A percentile compares a stretch with the other conserved stretches of the same genome.
Evolutionary conservation across 1,140 invertebrate species (phyloP).

Genomic region (Thaumetopoea pityocampa): DNA sequence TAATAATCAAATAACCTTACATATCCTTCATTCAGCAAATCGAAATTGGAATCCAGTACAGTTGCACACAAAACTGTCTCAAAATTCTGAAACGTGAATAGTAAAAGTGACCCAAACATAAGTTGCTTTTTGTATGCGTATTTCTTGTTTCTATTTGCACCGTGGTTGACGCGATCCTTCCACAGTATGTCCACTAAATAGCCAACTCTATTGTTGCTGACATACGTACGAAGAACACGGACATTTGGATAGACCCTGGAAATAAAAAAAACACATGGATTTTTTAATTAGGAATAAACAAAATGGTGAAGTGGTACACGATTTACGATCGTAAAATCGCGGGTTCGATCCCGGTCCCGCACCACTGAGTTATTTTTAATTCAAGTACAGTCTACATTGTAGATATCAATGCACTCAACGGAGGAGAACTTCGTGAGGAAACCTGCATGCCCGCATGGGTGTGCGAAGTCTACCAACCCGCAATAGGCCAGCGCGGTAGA

Average conservation of each 20-base stretch:
- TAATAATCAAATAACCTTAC: slow-evolving; percentile 35
- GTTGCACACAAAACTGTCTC: slow-evolving; percentile 82
- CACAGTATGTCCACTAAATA: slow-evolving; percentile 53
- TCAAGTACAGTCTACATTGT: no score
- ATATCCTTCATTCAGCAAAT: slow-evolving; percentile 57
- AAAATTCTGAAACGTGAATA: slow-evolving; percentile 83
- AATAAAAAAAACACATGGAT: slow-evolving; percentile 17
- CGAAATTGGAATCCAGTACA: slow-evolving; percentile 77
- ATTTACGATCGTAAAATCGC: no score
- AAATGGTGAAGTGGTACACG: no score
- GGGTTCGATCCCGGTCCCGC: no score
- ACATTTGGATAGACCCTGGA: slow-evolving; percentile 59
- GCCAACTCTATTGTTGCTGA: slow-evolving; percentile 51
- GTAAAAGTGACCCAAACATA: slow-evolving; percentile 83
- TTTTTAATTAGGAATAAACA: no score
- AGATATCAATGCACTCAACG: no score
- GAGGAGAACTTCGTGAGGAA: no score
- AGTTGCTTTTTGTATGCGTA: slow-evolving; percentile 72
- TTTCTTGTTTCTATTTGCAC: slow-evolving; percentile 32
- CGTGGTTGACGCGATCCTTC: slow-evolving; percentile 28
- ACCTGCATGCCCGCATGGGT: no score
- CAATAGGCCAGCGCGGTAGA: no score
- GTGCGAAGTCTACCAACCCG: no score
- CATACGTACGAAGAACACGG: slow-evolving; percentile 40
- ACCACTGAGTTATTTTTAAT: no score